Conservation (phyloP, 2,113 vertebrate species). For the Zosterops borbonicus region DNA sequence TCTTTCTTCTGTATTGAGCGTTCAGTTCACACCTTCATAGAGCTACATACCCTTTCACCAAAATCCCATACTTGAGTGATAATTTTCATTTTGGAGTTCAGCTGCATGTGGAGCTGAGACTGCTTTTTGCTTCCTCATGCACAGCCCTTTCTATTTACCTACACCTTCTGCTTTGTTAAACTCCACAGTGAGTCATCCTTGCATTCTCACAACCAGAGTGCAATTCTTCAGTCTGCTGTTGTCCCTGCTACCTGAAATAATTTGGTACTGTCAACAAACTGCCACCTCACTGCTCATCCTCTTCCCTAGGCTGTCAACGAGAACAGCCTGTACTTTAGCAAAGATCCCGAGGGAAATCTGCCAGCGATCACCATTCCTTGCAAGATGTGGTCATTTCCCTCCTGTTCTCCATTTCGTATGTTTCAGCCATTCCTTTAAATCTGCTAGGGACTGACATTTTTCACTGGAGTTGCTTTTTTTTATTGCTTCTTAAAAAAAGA, state of each 20-base stretch:
- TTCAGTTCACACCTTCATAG: background rate
- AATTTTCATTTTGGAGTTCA: background rate
- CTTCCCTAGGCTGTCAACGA: background rate
- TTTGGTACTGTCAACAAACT: background rate
- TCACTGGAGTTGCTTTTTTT: background rate
- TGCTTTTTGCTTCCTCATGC: background rate
- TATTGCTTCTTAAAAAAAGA: background rate
- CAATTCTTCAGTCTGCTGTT: background rate
- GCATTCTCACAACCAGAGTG: background rate
- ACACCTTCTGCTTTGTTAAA: background rate
- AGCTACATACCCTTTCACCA: background rate
- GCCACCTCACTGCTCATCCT: conserved; percentile 16
- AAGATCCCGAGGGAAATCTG: background rate
- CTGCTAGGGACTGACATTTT: background rate
- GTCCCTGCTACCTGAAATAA: background rate
- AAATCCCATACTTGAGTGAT: background rate
- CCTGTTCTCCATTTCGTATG: background rate
- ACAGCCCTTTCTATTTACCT: background rate
- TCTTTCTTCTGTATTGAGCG: background rate
- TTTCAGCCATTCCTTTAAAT: background rate
- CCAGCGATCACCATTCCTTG: background rate
- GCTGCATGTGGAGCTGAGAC: background rate
- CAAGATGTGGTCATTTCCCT: background rate
- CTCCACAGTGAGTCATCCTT: background rate
- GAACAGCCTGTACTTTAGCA: background rate